Conservation (phyloP, 2,888 invertebrate species). For the Pyrocoelia pectoralis region DNA sequence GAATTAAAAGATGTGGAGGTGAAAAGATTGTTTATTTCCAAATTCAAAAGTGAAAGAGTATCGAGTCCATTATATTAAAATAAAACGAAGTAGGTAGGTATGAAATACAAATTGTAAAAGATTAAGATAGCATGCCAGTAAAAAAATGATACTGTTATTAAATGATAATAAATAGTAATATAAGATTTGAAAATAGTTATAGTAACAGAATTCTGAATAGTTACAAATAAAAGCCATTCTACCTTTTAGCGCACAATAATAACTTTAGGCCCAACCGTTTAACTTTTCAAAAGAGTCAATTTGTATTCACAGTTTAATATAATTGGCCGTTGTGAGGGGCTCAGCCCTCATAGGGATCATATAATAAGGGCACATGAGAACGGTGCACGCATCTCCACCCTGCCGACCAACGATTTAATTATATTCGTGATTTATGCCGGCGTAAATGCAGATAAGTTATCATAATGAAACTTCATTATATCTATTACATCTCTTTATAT, state of each 20-base stretch:
- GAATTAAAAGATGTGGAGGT: no score
- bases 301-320: constrained; percentile 56
- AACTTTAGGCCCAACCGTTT: constrained; percentile 57
- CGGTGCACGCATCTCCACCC: constrained; percentile 48
- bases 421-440: constrained; percentile 54
- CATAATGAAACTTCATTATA: constrained; percentile 54
- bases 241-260: constrained; percentile 44
- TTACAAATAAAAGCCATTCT: constrained; percentile 36
- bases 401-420: constrained; percentile 55
- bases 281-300: constrained; percentile 58
- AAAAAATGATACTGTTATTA: constrained; percentile 24
- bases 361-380: constrained; percentile 55
- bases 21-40: no score
- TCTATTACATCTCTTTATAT: constrained; percentile 50
- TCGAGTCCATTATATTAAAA: no score
- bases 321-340: constrained; percentile 48
- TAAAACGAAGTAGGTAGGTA: no score
- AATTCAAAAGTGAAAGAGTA: no score
- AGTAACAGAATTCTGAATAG: constrained; percentile 36
- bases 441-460: constrained; percentile 54
- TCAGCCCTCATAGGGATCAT: constrained; percentile 47
- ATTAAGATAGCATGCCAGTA: not conserved
- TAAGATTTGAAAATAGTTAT: constrained; percentile 30
- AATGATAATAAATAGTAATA: constrained; percentile 34
- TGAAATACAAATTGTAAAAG: not conserved